phyloP scores from a whole-genome alignment of 2,888 invertebrate species.

The Drosophila glabriapex region DNA sequence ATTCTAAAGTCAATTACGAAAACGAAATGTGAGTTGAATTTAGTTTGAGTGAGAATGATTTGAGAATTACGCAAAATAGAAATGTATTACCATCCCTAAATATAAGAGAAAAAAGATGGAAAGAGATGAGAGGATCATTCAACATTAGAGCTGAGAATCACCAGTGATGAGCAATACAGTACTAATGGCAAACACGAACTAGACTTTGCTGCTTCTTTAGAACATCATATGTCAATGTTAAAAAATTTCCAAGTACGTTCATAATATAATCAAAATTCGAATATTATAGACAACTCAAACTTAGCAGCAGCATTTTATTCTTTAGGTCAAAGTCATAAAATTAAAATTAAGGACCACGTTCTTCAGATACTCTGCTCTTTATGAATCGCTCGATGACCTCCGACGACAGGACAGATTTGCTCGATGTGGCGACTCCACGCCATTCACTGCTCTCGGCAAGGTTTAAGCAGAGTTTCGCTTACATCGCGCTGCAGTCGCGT shows the following conservation, averaged over 20 bases:
- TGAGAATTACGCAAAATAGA: background rate
- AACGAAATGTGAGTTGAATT: background rate
- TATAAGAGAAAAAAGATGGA: background rate
- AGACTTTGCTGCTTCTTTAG: background rate
- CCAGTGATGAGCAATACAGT: background rate
- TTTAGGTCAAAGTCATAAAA: constrained; percentile 17
- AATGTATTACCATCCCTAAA: background rate
- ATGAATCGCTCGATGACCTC: background rate
- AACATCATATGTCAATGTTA: background rate
- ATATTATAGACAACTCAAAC: background rate
- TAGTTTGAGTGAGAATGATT: background rate
- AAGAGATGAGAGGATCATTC: background rate
- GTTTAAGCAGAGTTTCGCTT: constrained; percentile 91
- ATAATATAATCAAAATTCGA: constrained; percentile 20
- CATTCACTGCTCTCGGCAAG: constrained; percentile 88
- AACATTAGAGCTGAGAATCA: background rate
- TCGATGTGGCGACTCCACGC: constrained; percentile 87
- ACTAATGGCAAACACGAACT: background rate
- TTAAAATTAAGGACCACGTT: background rate
- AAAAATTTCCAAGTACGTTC: background rate
- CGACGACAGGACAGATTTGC: background rate
- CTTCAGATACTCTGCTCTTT: background rate
- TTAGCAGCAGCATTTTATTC: background rate
- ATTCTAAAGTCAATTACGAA: background rate
- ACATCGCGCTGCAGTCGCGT: constrained; percentile 92